A percentile compares a stretch with the other conserved stretches of the same genome.
These are phyloP conservation scores for Coronaproctus castanopsis DNA, from an alignment of 2,888 invertebrate genomes.

Conservation along the genomic window DNA sequence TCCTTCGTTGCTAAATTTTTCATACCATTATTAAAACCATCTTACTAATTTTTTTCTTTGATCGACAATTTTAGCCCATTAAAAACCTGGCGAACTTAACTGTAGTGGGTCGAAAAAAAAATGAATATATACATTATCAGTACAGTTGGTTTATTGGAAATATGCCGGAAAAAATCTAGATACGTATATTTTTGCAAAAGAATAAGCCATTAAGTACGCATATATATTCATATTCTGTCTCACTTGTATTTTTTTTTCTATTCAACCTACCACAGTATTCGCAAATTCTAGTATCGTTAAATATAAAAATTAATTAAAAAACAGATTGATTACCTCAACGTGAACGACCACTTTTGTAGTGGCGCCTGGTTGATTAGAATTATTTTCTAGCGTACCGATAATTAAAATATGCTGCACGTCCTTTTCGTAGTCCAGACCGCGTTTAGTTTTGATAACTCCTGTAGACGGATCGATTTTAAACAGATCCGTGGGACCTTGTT, in stretches of 20 bases:
- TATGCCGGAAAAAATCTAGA: no score
- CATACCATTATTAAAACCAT: no score
- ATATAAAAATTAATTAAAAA: neutral
- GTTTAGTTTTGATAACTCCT: constrained; percentile 54
- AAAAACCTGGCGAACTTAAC: no score
- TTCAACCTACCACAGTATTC: neutral
- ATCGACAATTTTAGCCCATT: no score
- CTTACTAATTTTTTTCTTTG: no score
- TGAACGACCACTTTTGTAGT: constrained; percentile 51
- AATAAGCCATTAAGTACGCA: no score
- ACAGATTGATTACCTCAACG: constrained; percentile 35
- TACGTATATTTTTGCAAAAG: no score
- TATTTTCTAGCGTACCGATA: constrained; percentile 68
- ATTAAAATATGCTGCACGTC: constrained; percentile 49
- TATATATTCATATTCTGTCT: no score
- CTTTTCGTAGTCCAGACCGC: constrained; percentile 57
- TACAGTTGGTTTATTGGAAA: no score
- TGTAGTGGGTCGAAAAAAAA: no score
- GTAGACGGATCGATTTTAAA: constrained; percentile 64
- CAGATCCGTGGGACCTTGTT: constrained; percentile 57
- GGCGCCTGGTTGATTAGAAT: constrained; percentile 42
- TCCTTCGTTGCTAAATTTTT: no score
- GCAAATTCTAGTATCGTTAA: neutral
- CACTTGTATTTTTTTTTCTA: neutral
- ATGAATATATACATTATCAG: no score